These are phyloP conservation scores for Orchesellides sinensis DNA, from an alignment of 2,888 invertebrate species.

Conservation along the genomic window DNA sequence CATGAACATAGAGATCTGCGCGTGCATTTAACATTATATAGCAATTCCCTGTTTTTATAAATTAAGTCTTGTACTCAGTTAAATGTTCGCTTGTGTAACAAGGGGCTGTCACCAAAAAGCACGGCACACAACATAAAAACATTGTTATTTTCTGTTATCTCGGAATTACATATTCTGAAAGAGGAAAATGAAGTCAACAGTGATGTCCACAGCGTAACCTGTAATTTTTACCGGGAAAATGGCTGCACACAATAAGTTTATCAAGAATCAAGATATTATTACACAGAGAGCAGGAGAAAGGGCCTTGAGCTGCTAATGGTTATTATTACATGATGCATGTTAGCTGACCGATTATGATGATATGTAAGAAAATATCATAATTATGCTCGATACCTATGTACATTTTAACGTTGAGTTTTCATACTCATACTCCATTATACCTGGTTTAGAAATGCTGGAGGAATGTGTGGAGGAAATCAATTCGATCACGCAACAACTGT, in stretches of 20 bases:
- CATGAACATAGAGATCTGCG: not conserved
- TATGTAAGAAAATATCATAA: constrained; percentile 54
- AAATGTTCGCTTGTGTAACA: too few species aligned
- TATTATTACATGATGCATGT: not conserved
- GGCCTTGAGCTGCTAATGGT: constrained; percentile 34
- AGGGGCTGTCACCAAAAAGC: not conserved
- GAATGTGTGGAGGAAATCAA: constrained; percentile 19
- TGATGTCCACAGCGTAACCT: constrained; percentile 48
- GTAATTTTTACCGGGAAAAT: constrained; percentile 62
- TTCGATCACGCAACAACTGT: constrained; percentile 47
- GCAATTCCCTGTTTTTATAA: too few species aligned
- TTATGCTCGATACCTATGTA: constrained; percentile 4
- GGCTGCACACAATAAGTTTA: constrained; percentile 50
- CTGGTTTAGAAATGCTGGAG: constrained; percentile 10
- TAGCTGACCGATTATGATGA: constrained; percentile 30
- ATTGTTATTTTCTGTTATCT: constrained; percentile 9
- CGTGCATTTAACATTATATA: constrained; percentile 1
- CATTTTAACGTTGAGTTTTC: not conserved
- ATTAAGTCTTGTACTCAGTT: not conserved
- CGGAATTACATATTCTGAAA: constrained; percentile 34
- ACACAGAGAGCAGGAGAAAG: constrained; percentile 17
- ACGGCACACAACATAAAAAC: not conserved
- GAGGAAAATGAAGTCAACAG: constrained; percentile 57
- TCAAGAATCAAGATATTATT: constrained; percentile 39
- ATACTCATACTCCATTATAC: not conserved